A percentile compares a stretch with the other conserved stretches of the same genome.
phyloP scores from a whole-genome alignment of 2,888 invertebrate species.

The Plagodis pulveraria region DNA sequence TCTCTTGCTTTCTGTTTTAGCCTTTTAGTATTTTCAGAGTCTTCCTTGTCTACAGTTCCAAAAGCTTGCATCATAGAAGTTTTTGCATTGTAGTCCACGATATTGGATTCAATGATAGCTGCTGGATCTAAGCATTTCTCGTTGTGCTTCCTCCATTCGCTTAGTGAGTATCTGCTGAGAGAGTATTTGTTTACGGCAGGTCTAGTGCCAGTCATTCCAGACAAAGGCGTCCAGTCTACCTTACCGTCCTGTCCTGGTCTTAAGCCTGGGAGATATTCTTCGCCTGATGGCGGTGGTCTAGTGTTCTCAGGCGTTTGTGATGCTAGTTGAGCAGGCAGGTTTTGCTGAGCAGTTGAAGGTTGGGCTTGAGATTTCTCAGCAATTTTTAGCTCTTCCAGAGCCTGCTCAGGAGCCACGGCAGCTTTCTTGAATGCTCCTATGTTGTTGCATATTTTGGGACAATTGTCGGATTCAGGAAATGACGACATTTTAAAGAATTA shows the following conservation, averaged over 20 bases:
- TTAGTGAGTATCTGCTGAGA: slow-evolving; percentile 88
- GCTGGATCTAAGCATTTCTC: slow-evolving; percentile 78
- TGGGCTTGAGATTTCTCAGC: slow-evolving; percentile 35
- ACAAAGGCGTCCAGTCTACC: slow-evolving; percentile 89
- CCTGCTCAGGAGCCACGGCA: slow-evolving; percentile 47
- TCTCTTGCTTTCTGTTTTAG: slow-evolving; percentile 88
- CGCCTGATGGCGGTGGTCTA: slow-evolving; percentile 41
- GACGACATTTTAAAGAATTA: slow-evolving; percentile 35
- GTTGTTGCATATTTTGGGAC: slow-evolving; percentile 66
- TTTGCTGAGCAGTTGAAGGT: slow-evolving; percentile 6
- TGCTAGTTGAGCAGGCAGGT: slow-evolving; percentile 7
- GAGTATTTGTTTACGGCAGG: slow-evolving; percentile 91
- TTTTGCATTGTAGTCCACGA: slow-evolving; percentile 86
- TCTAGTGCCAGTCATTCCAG: slow-evolving; percentile 89
- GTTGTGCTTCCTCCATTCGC: slow-evolving; percentile 89
- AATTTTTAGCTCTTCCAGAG: slow-evolving; percentile 43
- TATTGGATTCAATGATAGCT: slow-evolving; percentile 81
- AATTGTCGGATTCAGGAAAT: slow-evolving; percentile 64
- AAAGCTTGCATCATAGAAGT: slow-evolving; percentile 87
- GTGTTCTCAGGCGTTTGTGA: slow-evolving; percentile 29
- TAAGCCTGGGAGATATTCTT: slow-evolving; percentile 60
- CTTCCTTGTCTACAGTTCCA: slow-evolving; percentile 87
- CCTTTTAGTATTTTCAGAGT: slow-evolving; percentile 87
- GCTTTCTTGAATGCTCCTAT: slow-evolving; percentile 71
- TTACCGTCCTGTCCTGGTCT: slow-evolving; percentile 89